phyloP scores from a whole-genome alignment of 2,797 vertebrate species.

The Erethizon dorsatum region DNA sequence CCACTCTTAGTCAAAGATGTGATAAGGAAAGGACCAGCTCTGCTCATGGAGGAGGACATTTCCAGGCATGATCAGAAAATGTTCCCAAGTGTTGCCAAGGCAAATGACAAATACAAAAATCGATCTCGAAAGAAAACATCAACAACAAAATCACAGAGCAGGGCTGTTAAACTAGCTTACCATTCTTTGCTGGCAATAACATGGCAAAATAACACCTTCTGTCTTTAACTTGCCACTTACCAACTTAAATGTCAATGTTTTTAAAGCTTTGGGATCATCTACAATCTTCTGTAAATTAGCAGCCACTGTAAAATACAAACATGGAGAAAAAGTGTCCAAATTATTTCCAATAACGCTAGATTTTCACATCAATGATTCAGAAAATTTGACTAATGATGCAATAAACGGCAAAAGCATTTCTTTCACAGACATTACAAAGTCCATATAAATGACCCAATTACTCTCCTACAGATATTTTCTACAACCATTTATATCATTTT shows the following conservation, averaged over 20 bases:
- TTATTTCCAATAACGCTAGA: constrained; percentile 64
- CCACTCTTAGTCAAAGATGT: neutral
- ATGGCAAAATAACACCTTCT: constrained; percentile 34
- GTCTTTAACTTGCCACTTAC: constrained; percentile 92
- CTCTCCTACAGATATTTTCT: constrained; percentile 62
- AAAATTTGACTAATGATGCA: constrained; percentile 77
- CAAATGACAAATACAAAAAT: constrained; percentile 1
- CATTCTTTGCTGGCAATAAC: neutral
- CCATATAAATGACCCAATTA: constrained; percentile 75
- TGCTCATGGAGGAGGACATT: neutral
- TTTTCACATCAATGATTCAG: constrained; percentile 77
- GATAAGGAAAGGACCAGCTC: neutral
- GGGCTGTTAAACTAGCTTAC: neutral
- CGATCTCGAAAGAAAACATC: neutral
- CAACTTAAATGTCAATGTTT: constrained; percentile 99
- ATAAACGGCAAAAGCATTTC: constrained; percentile 78
- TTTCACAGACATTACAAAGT: constrained; percentile 53
- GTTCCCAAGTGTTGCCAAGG: constrained; percentile 5
- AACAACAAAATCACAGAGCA: constrained; percentile 40
- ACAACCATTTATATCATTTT: constrained; percentile 52
- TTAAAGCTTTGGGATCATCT: constrained; percentile 97
- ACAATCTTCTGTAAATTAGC: constrained; percentile 99
- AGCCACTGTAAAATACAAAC: constrained; percentile 94
- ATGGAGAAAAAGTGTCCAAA: constrained; percentile 75
- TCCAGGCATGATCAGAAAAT: constrained; percentile 25